Evolutionary conservation across 1,140 invertebrate genomes (phyloP).

Genomic region (Drosophila tristis): DNA sequence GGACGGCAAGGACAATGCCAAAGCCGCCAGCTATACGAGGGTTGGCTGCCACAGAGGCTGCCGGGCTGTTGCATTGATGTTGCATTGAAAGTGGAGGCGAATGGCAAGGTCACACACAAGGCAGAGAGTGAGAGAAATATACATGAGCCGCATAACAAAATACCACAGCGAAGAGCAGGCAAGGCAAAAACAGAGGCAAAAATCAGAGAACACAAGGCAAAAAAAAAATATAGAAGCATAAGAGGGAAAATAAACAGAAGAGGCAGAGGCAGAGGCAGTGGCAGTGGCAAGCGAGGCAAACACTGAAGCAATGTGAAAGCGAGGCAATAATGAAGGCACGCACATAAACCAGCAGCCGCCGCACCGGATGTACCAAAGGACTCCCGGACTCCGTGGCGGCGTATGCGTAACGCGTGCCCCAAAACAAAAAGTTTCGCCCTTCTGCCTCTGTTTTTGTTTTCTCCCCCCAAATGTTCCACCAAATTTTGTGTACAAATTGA

Average conservation of each 20-base stretch:
- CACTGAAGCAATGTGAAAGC: background rate
- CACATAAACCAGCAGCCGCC: constrained; percentile 9
- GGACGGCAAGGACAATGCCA: constrained; percentile 63
- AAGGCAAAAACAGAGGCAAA: constrained; percentile 6
- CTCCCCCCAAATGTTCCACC: background rate
- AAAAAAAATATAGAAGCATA: too few species aligned
- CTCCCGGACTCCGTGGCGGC: background rate
- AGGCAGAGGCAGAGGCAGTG: background rate
- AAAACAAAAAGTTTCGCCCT: too few species aligned
- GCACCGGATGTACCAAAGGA: background rate
- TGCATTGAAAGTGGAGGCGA: constrained; percentile 37
- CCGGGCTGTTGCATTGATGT: constrained; percentile 56
- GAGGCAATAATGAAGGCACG: constrained; percentile 12
- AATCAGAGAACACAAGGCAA: too few species aligned
- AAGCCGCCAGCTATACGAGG: constrained; percentile 41
- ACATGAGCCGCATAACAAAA: constrained; percentile 15
- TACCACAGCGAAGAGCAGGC: background rate
- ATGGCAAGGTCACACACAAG: constrained; percentile 54
- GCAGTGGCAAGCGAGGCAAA: constrained; percentile 1
- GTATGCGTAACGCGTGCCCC: constrained; percentile 2
- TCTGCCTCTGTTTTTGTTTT: constrained; percentile 11
- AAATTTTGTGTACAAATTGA: constrained; percentile 49
- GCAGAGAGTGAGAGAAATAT: constrained; percentile 21
- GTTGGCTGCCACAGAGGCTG: constrained; percentile 2
- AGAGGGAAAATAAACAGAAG: background rate